Conservation (phyloP, 2,113 vertebrate species). For the Arvicanthis niloticus region DNA sequence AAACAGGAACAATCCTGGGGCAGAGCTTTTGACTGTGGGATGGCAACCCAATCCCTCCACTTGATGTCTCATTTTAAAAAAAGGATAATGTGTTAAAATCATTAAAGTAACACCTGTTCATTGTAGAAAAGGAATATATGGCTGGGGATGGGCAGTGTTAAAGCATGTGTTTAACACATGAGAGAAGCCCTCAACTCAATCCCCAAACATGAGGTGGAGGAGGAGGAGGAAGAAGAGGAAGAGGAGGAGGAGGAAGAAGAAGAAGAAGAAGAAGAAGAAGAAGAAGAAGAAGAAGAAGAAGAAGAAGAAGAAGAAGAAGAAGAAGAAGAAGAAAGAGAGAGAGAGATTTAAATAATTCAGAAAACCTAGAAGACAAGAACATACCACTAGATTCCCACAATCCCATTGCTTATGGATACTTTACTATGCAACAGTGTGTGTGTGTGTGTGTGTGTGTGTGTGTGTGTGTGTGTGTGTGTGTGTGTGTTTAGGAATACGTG, state of each 20-base stretch:
- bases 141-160: too few relatives aligned
- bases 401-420: neutral
- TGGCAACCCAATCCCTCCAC: too few relatives aligned
- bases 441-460: neutral
- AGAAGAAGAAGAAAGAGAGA: neutral
- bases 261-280: too few relatives aligned
- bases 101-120: neutral
- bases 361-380: neutral
- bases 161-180: neutral
- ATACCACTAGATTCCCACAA: neutral
- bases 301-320: too few relatives aligned
- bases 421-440: neutral
- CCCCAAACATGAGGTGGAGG: neutral
- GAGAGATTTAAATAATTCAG: neutral
- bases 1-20: too few relatives aligned
- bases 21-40: too few relatives aligned
- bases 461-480: neutral
- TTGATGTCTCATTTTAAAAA: too few relatives aligned
- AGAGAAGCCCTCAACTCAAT: neutral
- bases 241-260: neutral
- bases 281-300: too few relatives aligned
- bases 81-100: neutral
- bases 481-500: neutral
- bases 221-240: fast-evolving
- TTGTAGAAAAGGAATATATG: conserved; percentile 3